Evolutionary conservation across 2,888 invertebrate species (phyloP), one percentile per base, ranked within the genome.

Genomic region (Pyrocoelia pectoralis): DNA sequence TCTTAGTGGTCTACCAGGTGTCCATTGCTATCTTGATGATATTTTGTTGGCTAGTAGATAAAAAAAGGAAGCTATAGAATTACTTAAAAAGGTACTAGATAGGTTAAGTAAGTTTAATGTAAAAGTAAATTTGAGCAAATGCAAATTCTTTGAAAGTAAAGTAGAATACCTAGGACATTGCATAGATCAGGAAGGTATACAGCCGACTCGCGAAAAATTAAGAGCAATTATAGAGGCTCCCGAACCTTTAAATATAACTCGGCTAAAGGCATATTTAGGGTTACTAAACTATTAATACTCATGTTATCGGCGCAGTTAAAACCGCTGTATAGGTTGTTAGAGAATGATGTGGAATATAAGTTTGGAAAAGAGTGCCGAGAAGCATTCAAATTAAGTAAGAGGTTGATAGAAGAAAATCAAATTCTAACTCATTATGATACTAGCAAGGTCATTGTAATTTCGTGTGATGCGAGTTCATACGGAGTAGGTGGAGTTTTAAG

Each of bases 31-130:
- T 13, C 40, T 40, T 3, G 40, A 40, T 40, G 40, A 40, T 14
- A 62, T 65, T 29, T 10, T 46, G 46, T 4, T 29, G 51, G 19
- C 38, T 24, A 24, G 49, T 18, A 43, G 15, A 12, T 1, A 8
- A 3, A 2, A 13, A 13, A 14, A 43, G 2, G 38, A 38, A 10
- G 4, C 5, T 43, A 4, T 13, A n/a, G 15, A 13, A 3, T 43
- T 43, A 13, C 2, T 43, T 13, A 4, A 10, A 6, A 3, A 38
- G 12, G 38, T 40, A 5, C 12, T 46, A 46, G 17, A 15, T 4
- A 13, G 46, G 9, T 15, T 46, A 3, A 14, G 12, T 9, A 2
- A 46, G 2, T 46, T 4, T 46, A 15, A 15, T 13, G 46, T 15
- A 14, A 46, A 46, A 46, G 46, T 46, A 3, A 46, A 46, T 46